Base-by-base conservation (phyloP, 35 echinoderm and acorn worm species). In the Acanthaster planci region DNA sequence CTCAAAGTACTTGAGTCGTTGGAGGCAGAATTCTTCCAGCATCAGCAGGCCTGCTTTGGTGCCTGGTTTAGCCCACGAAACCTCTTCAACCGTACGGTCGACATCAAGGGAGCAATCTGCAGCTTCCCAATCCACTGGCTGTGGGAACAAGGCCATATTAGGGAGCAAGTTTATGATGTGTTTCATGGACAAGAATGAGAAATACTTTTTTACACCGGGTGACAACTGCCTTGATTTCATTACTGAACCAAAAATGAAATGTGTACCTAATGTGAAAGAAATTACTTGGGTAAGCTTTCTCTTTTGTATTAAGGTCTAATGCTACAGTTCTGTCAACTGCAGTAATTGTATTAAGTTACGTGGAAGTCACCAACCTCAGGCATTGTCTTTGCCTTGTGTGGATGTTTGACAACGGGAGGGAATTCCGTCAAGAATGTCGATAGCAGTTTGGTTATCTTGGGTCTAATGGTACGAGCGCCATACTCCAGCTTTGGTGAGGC, bases 401-500 rank as follows among this genome's bases (percentile, higher is more conserved):
- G 78, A 78, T 94, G 87, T 12, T 40, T 54, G 29, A 86, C 64
- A 38, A 94, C 87, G 51, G 92, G 87, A 40, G 92, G 92, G 40
- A 82, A 94, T 76, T 94, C 76, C 4, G 92, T 90, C 19, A 94
- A 56, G 79, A 86, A 94, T 16, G 88, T 59, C 8, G 60, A 57
- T 50, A 94, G 51, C 6, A 77, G 77, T 58, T 94, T 94, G 42
- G 79, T 84, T 39, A 90, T 90, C 72, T 94, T 94, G 34, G 87
- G 79, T 77, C 92, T 40, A 78, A 94, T 94, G 23, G 92, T 94
- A 18, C 92, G 53, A 1, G 92, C 92, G 8, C 83, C 87, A 58
- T 94, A 94, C 37, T 94, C 92, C 7, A 90, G 84, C 27, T 94
- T 94, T 2, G 84, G 37, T n/a, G 92, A 90, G 8, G 92, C 88